A percentile compares a stretch with the other conserved stretches of the same genome.
phyloP scores from a whole-genome alignment of 1,140 invertebrate species.

The Paraescarpia echinospica region DNA sequence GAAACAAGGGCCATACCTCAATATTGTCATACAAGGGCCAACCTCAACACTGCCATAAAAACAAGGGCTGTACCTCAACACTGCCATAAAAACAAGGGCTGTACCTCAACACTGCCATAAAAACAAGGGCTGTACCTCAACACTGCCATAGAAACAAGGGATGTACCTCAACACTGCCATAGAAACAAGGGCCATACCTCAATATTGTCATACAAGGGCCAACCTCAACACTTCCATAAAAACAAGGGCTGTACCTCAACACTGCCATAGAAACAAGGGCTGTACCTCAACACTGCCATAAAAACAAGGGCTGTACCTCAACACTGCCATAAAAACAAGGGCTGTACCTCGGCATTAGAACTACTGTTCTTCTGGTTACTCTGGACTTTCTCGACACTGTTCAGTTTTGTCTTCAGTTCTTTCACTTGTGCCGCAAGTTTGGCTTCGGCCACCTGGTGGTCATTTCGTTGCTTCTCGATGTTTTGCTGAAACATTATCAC shows the following conservation, averaged over 20 bases:
- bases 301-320: neutral
- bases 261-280: neutral
- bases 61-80: neutral
- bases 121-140: neutral
- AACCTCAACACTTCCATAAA: neutral
- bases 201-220: neutral
- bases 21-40: neutral
- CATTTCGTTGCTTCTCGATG: slow-evolving; percentile 44
- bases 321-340: neutral
- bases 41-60: neutral
- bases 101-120: neutral
- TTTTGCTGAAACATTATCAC: slow-evolving; percentile 33
- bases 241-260: neutral
- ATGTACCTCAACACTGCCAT: neutral
- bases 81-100: neutral
- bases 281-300: neutral
- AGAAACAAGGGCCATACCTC: neutral
- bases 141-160: neutral
- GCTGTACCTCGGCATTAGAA: slow-evolving; percentile 42
- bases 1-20: neutral
- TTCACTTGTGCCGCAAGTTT: slow-evolving; percentile 33
- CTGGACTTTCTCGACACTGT: slow-evolving; percentile 38
- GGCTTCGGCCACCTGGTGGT: slow-evolving; percentile 31
- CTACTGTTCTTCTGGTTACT: slow-evolving; percentile 38
- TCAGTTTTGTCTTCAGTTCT: slow-evolving; percentile 40